These are phyloP conservation scores for Rotaria socialis DNA, from an alignment of 2,888 invertebrate species.

Conservation along the genomic window DNA sequence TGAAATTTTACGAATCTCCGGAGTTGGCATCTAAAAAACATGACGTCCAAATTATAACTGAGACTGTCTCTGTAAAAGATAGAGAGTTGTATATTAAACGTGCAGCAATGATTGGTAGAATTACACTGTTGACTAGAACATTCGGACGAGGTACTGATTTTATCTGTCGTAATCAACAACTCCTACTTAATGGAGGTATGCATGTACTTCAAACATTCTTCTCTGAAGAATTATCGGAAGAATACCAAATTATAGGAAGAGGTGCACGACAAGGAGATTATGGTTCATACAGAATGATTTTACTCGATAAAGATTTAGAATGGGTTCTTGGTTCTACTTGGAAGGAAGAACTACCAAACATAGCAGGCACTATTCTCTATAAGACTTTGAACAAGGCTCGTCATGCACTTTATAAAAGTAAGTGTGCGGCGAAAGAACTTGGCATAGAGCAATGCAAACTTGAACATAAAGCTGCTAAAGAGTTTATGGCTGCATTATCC, in stretches of 20 bases:
- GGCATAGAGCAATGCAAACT: neutral
- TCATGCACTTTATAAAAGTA: neutral
- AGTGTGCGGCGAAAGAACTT: neutral
- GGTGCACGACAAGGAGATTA: slow-evolving; percentile 2
- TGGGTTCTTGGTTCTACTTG: neutral
- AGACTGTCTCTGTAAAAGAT: neutral
- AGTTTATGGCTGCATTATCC: neutral
- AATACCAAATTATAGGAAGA: slow-evolving; percentile 32
- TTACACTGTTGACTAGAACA: neutral
- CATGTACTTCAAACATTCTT: slow-evolving; percentile 39
- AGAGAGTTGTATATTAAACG: neutral
- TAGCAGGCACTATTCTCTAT: neutral
- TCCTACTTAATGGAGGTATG: neutral
- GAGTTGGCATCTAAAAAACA: neutral
- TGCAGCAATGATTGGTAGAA: neutral
- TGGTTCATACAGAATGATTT: slow-evolving; percentile 33
- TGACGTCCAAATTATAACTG: neutral
- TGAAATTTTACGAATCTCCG: neutral
- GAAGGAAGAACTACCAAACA: neutral
- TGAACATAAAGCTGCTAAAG: neutral
- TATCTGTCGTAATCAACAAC: neutral
- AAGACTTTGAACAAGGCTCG: neutral
- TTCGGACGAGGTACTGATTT: slow-evolving; percentile 39
- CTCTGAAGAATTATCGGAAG: slow-evolving; percentile 27
- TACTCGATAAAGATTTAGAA: slow-evolving; percentile 24